Percentiles rank a stretch among this genome's conserved stretches.
Evolutionary conservation across 2,797 vertebrate genomes (phyloP).

Genomic region (Hydrocynus forskahlii): DNA sequence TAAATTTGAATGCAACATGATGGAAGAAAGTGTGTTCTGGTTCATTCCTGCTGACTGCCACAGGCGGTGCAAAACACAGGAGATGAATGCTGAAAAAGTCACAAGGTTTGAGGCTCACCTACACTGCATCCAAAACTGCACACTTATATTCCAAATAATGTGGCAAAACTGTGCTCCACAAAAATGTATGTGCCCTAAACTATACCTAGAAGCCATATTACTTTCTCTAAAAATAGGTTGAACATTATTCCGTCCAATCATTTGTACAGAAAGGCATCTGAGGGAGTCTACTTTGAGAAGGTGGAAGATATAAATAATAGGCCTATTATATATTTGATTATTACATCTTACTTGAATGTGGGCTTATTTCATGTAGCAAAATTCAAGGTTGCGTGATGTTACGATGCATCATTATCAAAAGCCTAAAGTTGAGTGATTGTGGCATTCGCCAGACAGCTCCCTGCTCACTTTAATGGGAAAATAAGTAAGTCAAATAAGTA

Average conservation of each 20-base stretch:
- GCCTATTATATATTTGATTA: too few species aligned
- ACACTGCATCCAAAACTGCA: not conserved
- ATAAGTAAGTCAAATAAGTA: not conserved
- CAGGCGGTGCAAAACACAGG: not conserved
- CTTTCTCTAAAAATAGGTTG: not conserved
- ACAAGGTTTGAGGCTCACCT: not conserved
- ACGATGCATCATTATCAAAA: too few species aligned
- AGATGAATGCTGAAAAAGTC: not conserved
- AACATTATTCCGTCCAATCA: not conserved
- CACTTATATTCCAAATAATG: not conserved
- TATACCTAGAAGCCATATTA: not conserved
- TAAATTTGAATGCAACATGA: slow-evolving; percentile 6
- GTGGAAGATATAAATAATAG: not conserved
- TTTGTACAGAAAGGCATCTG: not conserved
- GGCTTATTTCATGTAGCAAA: not conserved
- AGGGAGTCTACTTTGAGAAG: not conserved
- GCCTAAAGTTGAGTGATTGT: not conserved
- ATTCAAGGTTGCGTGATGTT: not conserved
- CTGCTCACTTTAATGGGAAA: not conserved
- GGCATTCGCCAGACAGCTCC: not conserved
- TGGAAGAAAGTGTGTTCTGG: not conserved
- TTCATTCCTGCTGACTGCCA: slow-evolving; percentile 10
- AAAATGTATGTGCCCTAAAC: not conserved
- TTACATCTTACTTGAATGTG: too few species aligned
- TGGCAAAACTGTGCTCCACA: not conserved